phyloP scores from a whole-genome alignment of 2,888 invertebrate species.

The Polydrusus pterygomalis region DNA sequence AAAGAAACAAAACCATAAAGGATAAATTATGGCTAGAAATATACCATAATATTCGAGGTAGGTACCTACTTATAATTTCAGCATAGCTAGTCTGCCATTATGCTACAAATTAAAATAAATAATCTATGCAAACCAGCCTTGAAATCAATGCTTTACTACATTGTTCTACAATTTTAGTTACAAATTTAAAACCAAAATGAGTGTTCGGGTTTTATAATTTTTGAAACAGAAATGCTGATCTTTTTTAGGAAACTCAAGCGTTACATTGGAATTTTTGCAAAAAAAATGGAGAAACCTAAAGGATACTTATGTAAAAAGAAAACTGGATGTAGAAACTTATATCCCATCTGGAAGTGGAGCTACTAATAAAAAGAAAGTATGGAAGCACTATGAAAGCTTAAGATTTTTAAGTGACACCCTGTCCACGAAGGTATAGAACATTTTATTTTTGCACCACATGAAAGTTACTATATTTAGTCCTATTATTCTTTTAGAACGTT shows the following conservation, averaged over 20 bases:
- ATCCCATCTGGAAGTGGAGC: slow-evolving; percentile 41
- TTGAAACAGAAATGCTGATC: not conserved
- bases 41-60: slow-evolving; percentile 1
- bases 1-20: slow-evolving; percentile 3
- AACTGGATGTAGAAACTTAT: slow-evolving; percentile 39
- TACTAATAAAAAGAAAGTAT: slow-evolving; percentile 40
- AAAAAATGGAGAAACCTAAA: slow-evolving; percentile 48
- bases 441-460: not conserved
- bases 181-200: slow-evolving; percentile 1
- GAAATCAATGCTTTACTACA: slow-evolving; percentile 1
- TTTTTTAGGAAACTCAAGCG: not conserved
- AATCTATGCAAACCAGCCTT: not conserved
- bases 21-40: slow-evolving; percentile 19
- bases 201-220: not conserved
- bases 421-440: not conserved
- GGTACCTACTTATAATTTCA: slow-evolving; percentile 5
- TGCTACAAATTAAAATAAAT: slow-evolving; percentile 1
- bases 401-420: slow-evolving; percentile 46
- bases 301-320: slow-evolving; percentile 42
- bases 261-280: slow-evolving; percentile 1
- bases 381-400: slow-evolving; percentile 44
- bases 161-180: slow-evolving; percentile 1
- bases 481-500: not conserved
- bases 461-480: slow-evolving; percentile 1
- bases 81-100: not conserved